These are phyloP conservation scores for Ophion ellenae DNA, from an alignment of 2,888 invertebrate genomes.

Conservation along the genomic window DNA sequence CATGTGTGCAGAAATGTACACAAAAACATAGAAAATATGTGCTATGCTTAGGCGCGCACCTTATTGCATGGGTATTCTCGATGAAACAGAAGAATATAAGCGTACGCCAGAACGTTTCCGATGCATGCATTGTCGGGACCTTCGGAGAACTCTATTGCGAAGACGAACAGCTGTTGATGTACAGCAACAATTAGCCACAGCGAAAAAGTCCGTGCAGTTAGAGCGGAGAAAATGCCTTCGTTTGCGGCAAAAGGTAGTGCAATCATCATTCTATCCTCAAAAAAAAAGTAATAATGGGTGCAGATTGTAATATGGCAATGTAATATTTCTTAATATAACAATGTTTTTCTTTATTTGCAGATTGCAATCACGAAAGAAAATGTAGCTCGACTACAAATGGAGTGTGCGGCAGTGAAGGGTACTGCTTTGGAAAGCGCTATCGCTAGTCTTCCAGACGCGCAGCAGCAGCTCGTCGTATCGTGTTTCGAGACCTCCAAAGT, in stretches of 20 bases:
- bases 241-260: conserved; percentile 1
- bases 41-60: too few relatives aligned
- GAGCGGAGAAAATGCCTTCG: neutral
- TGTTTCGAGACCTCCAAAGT: conserved; percentile 11
- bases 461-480: neutral
- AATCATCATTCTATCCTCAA: neutral
- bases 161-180: neutral
- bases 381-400: neutral
- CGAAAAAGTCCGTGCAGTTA: neutral
- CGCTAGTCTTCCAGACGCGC: neutral
- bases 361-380: neutral
- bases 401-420: neutral
- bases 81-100: too few relatives aligned
- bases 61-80: too few relatives aligned
- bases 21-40: too few relatives aligned
- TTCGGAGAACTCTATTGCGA: conserved; percentile 9
- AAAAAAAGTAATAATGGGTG: neutral
- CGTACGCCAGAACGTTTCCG: too few relatives aligned
- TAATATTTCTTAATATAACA: neutral
- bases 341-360: conserved; percentile 1
- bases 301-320: neutral
- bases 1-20: too few relatives aligned
- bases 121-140: too few relatives aligned
- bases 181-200: neutral
- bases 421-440: neutral